Evolutionary conservation across 2,113 vertebrate genomes (phyloP).

Genomic region (Clarias batrachus): DNA sequence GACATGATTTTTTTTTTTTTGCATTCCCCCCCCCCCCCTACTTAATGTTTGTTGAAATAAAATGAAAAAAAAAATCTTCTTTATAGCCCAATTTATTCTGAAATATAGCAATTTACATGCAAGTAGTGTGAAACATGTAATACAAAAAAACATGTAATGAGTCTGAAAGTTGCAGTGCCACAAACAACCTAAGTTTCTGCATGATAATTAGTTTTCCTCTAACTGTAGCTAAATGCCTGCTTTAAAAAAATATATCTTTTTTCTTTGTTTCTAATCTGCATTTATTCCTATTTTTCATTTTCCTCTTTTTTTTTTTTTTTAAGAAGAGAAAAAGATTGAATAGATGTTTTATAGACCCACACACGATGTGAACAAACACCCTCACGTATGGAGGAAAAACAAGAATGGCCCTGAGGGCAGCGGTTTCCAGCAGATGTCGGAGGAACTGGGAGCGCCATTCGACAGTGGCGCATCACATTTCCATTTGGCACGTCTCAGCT

Average conservation of each 20-base stretch:
- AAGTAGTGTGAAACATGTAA: not conserved
- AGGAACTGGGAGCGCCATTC: constrained; percentile 44
- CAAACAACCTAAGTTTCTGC: constrained; percentile 8
- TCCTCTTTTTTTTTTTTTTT: not conserved
- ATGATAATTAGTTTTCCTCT: constrained; percentile 32
- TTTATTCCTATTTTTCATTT: constrained; percentile 5
- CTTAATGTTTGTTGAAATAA: not conserved
- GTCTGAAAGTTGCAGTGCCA: constrained; percentile 3
- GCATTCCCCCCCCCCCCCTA: too few species aligned
- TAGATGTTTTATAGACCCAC: constrained; percentile 43
- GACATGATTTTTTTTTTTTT: too few species aligned
- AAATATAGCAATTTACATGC: not conserved
- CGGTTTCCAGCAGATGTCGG: constrained; percentile 51
- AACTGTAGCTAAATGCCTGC: constrained; percentile 15
- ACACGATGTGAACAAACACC: constrained; percentile 31
- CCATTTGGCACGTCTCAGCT: constrained; percentile 51
- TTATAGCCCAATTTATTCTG: not conserved
- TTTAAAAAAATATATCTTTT: not conserved
- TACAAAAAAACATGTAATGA: constrained; percentile 17
- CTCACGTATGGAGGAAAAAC: constrained; percentile 44
- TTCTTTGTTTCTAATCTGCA: not conserved
- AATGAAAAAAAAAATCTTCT: not conserved
- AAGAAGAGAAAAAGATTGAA: constrained; percentile 1
- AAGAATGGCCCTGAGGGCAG: constrained; percentile 43
- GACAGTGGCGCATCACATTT: constrained; percentile 47